A percentile compares a stretch with the other conserved stretches of the same genome.
Conservation (phyloP, 2,113 vertebrate species). For the Pseudopodoces humilis region DNA sequence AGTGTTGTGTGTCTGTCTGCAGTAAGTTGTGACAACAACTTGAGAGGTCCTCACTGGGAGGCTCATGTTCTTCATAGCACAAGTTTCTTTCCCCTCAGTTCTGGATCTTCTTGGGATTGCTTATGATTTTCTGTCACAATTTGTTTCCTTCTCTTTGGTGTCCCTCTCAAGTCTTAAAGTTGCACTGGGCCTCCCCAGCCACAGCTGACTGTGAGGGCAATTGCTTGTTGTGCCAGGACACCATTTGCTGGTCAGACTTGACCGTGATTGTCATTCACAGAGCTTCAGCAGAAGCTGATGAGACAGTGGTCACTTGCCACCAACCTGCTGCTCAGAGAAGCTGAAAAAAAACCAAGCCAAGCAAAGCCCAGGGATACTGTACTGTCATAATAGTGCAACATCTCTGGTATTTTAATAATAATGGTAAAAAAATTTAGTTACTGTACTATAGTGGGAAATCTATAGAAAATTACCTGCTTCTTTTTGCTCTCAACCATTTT, state of each 20-base stretch:
- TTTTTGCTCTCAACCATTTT: background rate
- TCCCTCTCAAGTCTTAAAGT: background rate
- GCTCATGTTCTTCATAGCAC: background rate
- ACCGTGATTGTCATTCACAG: background rate
- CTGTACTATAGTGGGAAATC: background rate
- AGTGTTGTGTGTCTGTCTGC: background rate
- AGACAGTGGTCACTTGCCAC: background rate
- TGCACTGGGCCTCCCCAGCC: background rate
- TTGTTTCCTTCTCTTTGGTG: background rate
- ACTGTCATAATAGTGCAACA: background rate
- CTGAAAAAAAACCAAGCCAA: background rate
- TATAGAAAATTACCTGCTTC: background rate
- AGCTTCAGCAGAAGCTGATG: background rate
- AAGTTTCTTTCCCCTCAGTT: background rate
- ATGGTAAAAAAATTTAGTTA: background rate
- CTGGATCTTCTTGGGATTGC: background rate
- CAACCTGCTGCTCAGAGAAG: background rate
- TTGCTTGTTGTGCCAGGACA: background rate
- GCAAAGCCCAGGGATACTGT: background rate
- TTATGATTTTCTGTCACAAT: background rate
- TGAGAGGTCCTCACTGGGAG: background rate
- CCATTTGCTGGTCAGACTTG: rapidly evolving
- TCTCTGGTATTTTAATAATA: background rate
- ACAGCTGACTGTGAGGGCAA: background rate
- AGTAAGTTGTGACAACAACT: background rate